Conservation (phyloP, 2,797 vertebrate species). For the Gobionotothen gibberifrons region DNA sequence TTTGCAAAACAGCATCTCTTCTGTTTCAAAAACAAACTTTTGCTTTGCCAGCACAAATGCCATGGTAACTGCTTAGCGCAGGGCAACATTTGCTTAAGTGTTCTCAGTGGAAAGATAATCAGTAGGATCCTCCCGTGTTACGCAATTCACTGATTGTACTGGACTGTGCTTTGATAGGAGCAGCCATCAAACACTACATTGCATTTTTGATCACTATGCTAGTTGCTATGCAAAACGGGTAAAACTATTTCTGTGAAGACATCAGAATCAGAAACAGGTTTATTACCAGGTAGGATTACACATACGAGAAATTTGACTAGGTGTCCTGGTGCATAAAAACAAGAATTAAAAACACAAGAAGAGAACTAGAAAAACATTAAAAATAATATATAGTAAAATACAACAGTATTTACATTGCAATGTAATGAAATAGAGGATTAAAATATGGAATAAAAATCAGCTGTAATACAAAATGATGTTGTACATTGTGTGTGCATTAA, state of each 20-base stretch:
- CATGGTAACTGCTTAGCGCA: slow-evolving; percentile 41
- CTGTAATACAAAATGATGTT: too few species aligned
- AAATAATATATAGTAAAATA: too few species aligned
- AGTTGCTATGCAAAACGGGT: not conserved
- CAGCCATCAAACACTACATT: not conserved
- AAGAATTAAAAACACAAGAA: too few species aligned
- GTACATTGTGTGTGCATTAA: too few species aligned
- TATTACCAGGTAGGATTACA: too few species aligned
- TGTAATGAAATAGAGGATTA: too few species aligned
- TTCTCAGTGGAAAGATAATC: slow-evolving; percentile 25
- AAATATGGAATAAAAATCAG: too few species aligned
- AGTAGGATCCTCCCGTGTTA: slow-evolving; percentile 11
- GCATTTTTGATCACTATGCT: not conserved
- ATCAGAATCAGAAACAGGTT: too few species aligned
- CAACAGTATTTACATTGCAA: too few species aligned
- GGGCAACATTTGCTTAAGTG: slow-evolving; percentile 37
- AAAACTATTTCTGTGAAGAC: not conserved
- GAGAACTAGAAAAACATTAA: too few species aligned
- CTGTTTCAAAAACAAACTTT: slow-evolving; percentile 21
- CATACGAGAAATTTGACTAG: too few species aligned
- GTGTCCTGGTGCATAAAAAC: too few species aligned
- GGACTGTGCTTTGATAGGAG: not conserved
- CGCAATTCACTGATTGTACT: slow-evolving; percentile 9
- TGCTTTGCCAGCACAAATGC: slow-evolving; percentile 36
- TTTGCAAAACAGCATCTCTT: slow-evolving; percentile 20